Evolutionary conservation across 2,113 vertebrate genomes (phyloP), one percentile per base, ranked within the genome.

Genomic region (Embiotoca jacksoni): DNA sequence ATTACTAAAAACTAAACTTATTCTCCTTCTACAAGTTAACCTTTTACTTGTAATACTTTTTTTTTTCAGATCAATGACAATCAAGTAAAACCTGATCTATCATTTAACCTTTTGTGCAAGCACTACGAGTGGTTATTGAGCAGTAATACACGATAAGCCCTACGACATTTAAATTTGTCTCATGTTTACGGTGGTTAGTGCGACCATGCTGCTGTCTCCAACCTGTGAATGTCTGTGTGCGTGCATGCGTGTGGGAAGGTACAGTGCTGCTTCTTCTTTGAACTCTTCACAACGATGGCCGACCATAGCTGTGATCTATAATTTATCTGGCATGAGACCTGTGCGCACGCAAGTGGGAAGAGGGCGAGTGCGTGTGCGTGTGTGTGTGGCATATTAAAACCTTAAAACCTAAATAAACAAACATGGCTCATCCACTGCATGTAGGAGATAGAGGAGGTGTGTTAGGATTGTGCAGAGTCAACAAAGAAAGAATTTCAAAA

Each of bases 231-330:
- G 9, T 30, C 47, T 7, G 16, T 50, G 16, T 50, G 49, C 16
- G 49, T 6, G 16, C 49, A 50, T n/a, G 49, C 16, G 54, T 39
- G 72, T 31, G 46, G n/a, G 53, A 33, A 58, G 63, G 60, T 62
- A 16, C n/a, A 33, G 50, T 54, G 37, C 10, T 55, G 54, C 58
- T 63, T 68, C 55, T 52, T 60, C 78, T 87, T 85, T 92, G 87
- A 92, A 91, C 84, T 66, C 65, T 65, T 63, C 35, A 47, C 64
- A 71, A 67, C 49, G 50, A 65, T 57, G 39, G 72, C 73, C 56
- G 23, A 72, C 74, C 76, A 16, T 35, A 64, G 66, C 83, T 87
- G 62, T 91, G 88, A 89, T 93, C 74, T 70, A 91, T 83, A 85
- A 92, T 92, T 76, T 76, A 81, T 80, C 58, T 73, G 63, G 37